A percentile compares a stretch with the other conserved stretches of the same genome.
phyloP scores from a whole-genome alignment of 2,797 vertebrate species.

The Parambassis ranga region DNA sequence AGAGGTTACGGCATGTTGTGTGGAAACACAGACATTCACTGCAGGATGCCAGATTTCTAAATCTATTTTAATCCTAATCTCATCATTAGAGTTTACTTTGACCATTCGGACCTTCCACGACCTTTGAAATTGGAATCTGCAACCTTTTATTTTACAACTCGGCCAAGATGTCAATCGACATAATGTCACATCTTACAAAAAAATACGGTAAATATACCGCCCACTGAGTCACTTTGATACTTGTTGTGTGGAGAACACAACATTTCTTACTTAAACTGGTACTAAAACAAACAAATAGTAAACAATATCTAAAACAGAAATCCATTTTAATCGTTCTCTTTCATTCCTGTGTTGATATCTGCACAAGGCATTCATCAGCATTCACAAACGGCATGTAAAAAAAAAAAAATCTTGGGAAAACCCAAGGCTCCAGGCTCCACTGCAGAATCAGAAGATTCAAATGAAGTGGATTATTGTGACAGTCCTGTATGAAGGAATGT shows the following conservation, averaged over 20 bases:
- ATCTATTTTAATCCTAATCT: conserved; percentile 60
- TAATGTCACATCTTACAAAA: too few relatives aligned
- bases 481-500: neutral
- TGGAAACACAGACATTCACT: neutral
- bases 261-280: neutral
- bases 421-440: neutral
- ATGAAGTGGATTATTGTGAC: neutral
- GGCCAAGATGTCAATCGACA: neutral
- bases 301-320: too few relatives aligned
- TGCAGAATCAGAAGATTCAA: neutral
- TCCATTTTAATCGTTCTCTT: too few relatives aligned
- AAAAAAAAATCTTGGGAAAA: too few relatives aligned
- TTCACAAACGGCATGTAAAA: too few relatives aligned
- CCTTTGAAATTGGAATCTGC: conserved; percentile 45
- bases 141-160: conserved; percentile 9
- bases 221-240: too few relatives aligned
- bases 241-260: too few relatives aligned
- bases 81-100: conserved; percentile 48
- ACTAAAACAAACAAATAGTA: too few relatives aligned
- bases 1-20: neutral
- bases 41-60: conserved; percentile 35
- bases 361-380: too few relatives aligned
- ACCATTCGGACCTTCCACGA: conserved; percentile 11
- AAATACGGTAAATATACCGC: too few relatives aligned
- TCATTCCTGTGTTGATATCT: too few relatives aligned